Conservation (phyloP, 2,113 vertebrate genomes). For the Trichechus manatus region DNA sequence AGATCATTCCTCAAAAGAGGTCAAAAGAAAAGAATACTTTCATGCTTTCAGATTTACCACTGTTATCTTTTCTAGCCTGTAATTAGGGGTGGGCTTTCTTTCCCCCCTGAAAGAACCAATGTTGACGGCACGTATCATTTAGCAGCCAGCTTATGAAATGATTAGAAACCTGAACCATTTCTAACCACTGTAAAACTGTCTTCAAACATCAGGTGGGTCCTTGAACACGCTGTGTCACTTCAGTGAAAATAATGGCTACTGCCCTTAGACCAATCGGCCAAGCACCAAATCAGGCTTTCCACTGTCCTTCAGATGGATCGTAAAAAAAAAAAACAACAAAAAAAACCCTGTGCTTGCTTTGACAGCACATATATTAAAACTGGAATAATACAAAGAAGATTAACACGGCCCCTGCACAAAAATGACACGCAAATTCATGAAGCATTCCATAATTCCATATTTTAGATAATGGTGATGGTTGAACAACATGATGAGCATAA, state of each 20-base stretch:
- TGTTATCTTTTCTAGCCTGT: slow-evolving; percentile 34
- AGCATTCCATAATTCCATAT: not conserved
- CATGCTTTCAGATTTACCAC: slow-evolving; percentile 21
- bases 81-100: not conserved
- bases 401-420: not conserved
- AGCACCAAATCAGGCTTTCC: not conserved
- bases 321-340: not conserved
- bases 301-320: slow-evolving; percentile 28
- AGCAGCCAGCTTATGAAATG: slow-evolving; percentile 36
- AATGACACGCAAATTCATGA: not conserved
- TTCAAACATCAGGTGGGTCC: slow-evolving; percentile 30
- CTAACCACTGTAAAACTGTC: slow-evolving; percentile 35
- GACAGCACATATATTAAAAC: not conserved
- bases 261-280: not conserved
- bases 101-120: not conserved
- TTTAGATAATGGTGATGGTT: not conserved
- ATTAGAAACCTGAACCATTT: slow-evolving; percentile 6
- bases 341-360: not conserved
- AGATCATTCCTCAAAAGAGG: slow-evolving; percentile 59
- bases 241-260: slow-evolving; percentile 37
- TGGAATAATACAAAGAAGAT: not conserved
- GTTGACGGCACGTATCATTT: not conserved
- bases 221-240: slow-evolving; percentile 49
- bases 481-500: not conserved
- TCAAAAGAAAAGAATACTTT: slow-evolving; percentile 51